These are phyloP conservation scores for Diplolepis rosae DNA, from an alignment of 2,888 invertebrate species.

Conservation along the genomic window DNA sequence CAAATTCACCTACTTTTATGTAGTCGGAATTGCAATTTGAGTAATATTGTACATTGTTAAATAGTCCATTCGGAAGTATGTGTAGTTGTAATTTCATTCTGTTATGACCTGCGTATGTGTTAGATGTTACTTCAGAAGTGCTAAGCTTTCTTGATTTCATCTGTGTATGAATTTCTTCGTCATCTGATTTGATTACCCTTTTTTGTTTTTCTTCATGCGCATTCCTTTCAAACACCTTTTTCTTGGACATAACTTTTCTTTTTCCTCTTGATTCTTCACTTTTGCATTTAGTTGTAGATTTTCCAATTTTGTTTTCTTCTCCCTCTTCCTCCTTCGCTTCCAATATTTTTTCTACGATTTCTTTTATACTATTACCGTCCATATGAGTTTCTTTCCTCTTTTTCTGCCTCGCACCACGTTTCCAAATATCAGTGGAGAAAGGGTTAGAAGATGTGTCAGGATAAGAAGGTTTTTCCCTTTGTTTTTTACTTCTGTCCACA, in stretches of 20 bases:
- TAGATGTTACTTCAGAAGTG: no score
- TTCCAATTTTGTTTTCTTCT: not conserved
- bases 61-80: not conserved
- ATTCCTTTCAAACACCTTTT: not conserved
- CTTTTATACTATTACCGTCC: not conserved
- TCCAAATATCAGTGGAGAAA: not conserved
- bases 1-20: not conserved
- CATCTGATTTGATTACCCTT: not conserved
- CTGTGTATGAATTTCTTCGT: not conserved
- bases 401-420: not conserved
- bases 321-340: not conserved
- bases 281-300: not conserved
- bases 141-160: not conserved
- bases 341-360: not conserved
- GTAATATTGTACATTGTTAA: not conserved
- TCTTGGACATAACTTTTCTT: not conserved
- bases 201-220: not conserved
- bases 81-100: not conserved
- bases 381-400: not conserved
- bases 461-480: not conserved
- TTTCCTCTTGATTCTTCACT: not conserved
- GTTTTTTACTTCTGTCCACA: not conserved
- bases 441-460: not conserved
- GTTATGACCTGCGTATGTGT: no score
- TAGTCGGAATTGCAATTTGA: not conserved